Conservation (phyloP, 2,797 vertebrate genomes). For the Aplochiton taeniatus region DNA sequence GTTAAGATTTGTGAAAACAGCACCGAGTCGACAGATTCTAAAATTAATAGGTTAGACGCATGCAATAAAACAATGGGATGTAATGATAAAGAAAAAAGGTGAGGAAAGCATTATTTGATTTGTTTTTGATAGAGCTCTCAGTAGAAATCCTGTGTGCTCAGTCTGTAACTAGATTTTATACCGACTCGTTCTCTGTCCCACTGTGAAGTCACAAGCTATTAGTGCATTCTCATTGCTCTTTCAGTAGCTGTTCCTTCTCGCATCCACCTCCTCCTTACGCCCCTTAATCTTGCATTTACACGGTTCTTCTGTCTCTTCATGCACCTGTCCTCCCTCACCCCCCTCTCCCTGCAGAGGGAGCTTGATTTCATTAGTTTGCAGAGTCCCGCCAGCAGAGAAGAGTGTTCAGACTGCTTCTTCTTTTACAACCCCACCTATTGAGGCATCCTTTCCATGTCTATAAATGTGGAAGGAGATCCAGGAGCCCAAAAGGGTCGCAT, state of each 20-base stretch:
- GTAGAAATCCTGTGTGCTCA: constrained; percentile 25
- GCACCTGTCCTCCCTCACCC: constrained; percentile 7
- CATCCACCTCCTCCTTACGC: constrained; percentile 26
- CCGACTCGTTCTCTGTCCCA: constrained; percentile 55
- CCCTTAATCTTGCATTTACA: constrained; percentile 28
- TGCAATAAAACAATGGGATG: constrained; percentile 25
- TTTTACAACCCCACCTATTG: constrained; percentile 36
- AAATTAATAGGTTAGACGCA: constrained; percentile 25
- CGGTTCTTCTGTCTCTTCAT: constrained; percentile 1
- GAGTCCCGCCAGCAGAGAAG: constrained; percentile 63
- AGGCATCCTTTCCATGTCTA: constrained; percentile 35
- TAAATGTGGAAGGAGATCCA: constrained; percentile 55
- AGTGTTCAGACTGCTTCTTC: constrained; percentile 49
- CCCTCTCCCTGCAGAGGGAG: constrained; percentile 35
- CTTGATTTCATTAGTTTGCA: constrained; percentile 63
- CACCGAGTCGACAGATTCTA: constrained; percentile 26
- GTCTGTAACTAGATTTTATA: constrained; percentile 25
- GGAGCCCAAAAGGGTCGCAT: constrained; percentile 62
- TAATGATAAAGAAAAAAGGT: constrained; percentile 27
- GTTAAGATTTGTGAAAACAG: background rate
- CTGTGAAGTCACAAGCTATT: constrained; percentile 53
- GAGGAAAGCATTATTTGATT: constrained; percentile 40
- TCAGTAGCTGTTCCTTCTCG: constrained; percentile 12
- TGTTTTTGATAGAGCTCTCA: constrained; percentile 28
- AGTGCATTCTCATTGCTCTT: constrained; percentile 2